Conservation (phyloP, 2,797 vertebrate species). For the Sebastes iracundus region DNA sequence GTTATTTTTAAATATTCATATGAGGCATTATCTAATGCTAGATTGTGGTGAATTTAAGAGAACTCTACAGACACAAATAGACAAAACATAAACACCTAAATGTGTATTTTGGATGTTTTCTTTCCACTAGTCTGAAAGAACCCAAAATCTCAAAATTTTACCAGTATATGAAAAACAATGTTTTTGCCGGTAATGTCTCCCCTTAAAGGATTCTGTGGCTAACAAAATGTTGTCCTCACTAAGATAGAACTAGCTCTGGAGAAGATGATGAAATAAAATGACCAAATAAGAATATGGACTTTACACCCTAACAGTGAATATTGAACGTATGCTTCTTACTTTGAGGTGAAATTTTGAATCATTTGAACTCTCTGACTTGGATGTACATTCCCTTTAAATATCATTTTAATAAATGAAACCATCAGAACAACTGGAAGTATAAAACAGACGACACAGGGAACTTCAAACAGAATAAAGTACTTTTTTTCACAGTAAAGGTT, state of each 20-base stretch:
- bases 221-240: not conserved
- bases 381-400: not conserved
- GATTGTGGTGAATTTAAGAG: no score
- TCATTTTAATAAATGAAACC: not conserved
- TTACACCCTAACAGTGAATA: not conserved
- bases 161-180: no score
- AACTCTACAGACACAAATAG: no score
- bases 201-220: no score
- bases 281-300: not conserved
- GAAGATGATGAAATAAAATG: not conserved
- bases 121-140: no score
- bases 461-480: not conserved
- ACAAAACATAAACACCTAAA: no score
- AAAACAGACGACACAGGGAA: not conserved
- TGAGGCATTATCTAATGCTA: no score
- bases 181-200: no score
- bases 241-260: not conserved
- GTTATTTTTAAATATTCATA: no score
- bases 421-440: not conserved
- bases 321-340: not conserved
- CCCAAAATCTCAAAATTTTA: no score
- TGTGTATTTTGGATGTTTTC: no score
- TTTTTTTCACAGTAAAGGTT: not conserved
- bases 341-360: no score
- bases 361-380: not conserved